Evolutionary conservation across 2,888 invertebrate genomes (phyloP), one percentile per base, ranked within the genome.

Genomic region (Polydrusus tereticollis): DNA sequence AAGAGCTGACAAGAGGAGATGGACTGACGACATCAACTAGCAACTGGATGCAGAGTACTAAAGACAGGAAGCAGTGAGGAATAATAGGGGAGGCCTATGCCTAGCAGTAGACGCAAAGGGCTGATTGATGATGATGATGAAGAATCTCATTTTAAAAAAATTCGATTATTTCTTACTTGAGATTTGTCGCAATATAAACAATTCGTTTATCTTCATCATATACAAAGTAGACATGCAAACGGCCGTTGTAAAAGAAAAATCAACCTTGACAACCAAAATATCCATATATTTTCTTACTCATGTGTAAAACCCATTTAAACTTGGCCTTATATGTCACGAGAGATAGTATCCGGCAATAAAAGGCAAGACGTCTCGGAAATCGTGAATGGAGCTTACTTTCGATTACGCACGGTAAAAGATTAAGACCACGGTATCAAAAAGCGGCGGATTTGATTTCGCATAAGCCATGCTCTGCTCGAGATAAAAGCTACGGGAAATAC

Each of bases 361-460:
- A 65, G 64, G 58, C 63, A 66, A 65, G 66, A 71, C 71, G 71
- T 71, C 71, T 69, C 68, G 58, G 59, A 70, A 74, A 73, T 75
- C 78, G 77, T 80, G 79, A 80, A 80, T 79, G 78, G 73, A 76
- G 75, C 74, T 80, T 78, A 78, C 79, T 79, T 79, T 78, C 79
- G 78, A 78, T 78, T 78, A 66, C 66, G 67, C 70, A 67, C 66
- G 66, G 62, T 36, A 47, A 55, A 50, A 60, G 63, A 72, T 69
- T 69, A 69, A 69, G 63, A 68, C 68, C 69, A 75, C 72, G 76
- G 70, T 78, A 76, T 77, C 75, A 76, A 78, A 77, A 76, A 77
- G 77, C 78, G 77, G 74, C 74, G 77, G 75, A 75, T 77, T 80
- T 78, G 78, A 78, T 77, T 78, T 79, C 78, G 78, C 77, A 78